These are phyloP conservation scores for Dendrolimus pini DNA, from an alignment of 2,888 invertebrate species.

Conservation along the genomic window DNA sequence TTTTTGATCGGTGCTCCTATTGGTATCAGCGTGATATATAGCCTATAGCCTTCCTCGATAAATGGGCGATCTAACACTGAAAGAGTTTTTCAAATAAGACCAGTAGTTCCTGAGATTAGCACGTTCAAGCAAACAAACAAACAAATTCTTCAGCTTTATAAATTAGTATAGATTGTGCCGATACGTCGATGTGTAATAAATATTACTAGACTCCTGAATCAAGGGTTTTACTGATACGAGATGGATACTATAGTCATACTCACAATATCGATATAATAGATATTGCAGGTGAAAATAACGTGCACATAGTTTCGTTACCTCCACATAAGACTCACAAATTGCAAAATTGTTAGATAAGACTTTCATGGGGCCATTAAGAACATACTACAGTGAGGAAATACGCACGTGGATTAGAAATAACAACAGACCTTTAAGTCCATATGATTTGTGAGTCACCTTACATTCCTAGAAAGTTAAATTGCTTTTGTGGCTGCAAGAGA, in stretches of 20 bases:
- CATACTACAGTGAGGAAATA: constrained; percentile 30
- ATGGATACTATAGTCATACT: constrained; percentile 22
- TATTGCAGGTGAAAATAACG: constrained; percentile 29
- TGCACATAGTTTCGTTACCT: constrained; percentile 24
- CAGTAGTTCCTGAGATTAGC: too few relatives aligned
- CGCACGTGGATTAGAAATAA: constrained; percentile 23
- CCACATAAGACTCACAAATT: constrained; percentile 35
- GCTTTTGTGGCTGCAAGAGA: too few relatives aligned
- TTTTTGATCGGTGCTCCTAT: too few relatives aligned
- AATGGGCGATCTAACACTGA: too few relatives aligned
- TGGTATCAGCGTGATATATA: too few relatives aligned
- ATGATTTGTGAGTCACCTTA: constrained; percentile 14
- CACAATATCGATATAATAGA: constrained; percentile 27
- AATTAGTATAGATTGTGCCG: not conserved
- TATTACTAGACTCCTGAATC: constrained; percentile 15
- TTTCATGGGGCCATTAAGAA: constrained; percentile 36
- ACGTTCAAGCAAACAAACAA: too few relatives aligned
- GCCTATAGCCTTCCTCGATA: too few relatives aligned
- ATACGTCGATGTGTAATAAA: too few relatives aligned
- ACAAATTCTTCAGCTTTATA: too few relatives aligned
- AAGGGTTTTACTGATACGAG: constrained; percentile 14
- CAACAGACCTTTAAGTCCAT: constrained; percentile 17
- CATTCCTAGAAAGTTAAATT: too few relatives aligned
- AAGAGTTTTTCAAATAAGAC: too few relatives aligned
- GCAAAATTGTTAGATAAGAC: constrained; percentile 31